phyloP scores from a whole-genome alignment of 2,113 vertebrate genomes.

The Xyrauchen texanus region DNA sequence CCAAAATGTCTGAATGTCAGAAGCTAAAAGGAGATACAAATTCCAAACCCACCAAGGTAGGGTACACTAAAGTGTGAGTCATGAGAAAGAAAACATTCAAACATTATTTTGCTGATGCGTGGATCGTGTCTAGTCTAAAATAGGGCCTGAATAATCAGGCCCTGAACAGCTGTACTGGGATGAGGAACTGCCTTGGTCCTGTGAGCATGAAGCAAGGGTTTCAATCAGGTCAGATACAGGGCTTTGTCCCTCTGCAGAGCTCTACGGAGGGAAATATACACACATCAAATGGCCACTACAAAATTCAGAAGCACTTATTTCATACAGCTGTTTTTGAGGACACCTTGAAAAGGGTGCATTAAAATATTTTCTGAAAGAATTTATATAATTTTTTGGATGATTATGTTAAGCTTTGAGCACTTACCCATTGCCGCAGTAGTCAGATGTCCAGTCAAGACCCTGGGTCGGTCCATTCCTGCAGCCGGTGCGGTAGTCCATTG shows the following conservation, averaged over 20 bases:
- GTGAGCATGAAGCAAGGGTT: conserved; percentile 76
- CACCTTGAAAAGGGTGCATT: background rate
- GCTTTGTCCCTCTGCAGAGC: conserved; percentile 92
- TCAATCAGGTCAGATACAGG: conserved; percentile 93
- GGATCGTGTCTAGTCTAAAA: conserved; percentile 39
- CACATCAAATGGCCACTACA: background rate
- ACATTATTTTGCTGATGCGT: conserved; percentile 12
- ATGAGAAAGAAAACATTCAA: conserved; percentile 48
- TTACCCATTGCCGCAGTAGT: conserved; percentile 94
- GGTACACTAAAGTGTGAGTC: conserved; percentile 41
- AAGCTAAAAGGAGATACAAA: conserved; percentile 41
- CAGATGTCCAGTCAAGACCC: conserved; percentile 89
- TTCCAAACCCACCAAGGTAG: conserved; percentile 31
- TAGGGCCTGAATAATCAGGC: conserved; percentile 23
- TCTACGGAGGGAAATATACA: conserved; percentile 64
- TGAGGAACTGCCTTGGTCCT: conserved; percentile 78
- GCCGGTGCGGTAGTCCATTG: conserved; percentile 91
- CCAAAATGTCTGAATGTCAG: conserved; percentile 44
- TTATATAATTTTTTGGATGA: background rate
- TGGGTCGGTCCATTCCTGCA: conserved; percentile 89
- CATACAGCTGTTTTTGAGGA: no score
- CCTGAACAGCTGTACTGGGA: conserved; percentile 64
- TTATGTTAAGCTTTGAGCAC: conserved; percentile 40
- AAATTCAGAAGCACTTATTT: background rate
- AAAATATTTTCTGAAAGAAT: background rate